A percentile compares a stretch with the other conserved stretches of the same genome.
Evolutionary conservation across 1,140 invertebrate genomes (phyloP).

Genomic region (Drosophila rhopaloa): DNA sequence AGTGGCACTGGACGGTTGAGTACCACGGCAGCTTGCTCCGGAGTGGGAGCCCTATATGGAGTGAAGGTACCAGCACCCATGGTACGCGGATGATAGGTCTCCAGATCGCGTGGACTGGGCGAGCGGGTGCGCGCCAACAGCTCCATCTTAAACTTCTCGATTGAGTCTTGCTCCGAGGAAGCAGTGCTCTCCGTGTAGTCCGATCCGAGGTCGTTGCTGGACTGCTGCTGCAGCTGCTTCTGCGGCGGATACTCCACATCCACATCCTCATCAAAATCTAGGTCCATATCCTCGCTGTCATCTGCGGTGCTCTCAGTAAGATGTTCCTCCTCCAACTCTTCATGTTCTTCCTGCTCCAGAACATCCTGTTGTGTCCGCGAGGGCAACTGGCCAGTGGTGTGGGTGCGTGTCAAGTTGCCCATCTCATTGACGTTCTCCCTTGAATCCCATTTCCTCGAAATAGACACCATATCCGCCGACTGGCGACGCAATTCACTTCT

Average conservation of each 20-base stretch:
- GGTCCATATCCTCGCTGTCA: conserved; percentile 59
- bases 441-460: conserved; percentile 72
- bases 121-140: conserved; percentile 85
- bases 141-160: conserved; percentile 86
- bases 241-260: conserved; percentile 14
- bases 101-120: conserved; percentile 86
- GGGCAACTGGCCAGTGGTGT: conserved; percentile 28
- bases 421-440: conserved; percentile 66
- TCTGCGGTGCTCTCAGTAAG: conserved; percentile 70
- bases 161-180: conserved; percentile 86
- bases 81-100: conserved; percentile 89
- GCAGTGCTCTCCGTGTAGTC: conserved; percentile 87
- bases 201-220: conserved; percentile 85
- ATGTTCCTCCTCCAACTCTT: conserved; percentile 57
- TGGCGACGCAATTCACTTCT: conserved; percentile 73
- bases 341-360: conserved; percentile 1
- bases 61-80: conserved; percentile 77
- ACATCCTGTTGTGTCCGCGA: conserved; percentile 11
- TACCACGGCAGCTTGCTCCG: conserved; percentile 86
- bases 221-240: conserved; percentile 32
- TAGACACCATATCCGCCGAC: conserved; percentile 68
- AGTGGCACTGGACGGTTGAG: conserved; percentile 86
- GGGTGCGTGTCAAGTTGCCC: conserved; percentile 36
- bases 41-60: conserved; percentile 81
- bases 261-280: conserved; percentile 49